Base-by-base conservation (phyloP, 1,140 invertebrate genomes). In the Gonioctena quinquepunctata region DNA sequence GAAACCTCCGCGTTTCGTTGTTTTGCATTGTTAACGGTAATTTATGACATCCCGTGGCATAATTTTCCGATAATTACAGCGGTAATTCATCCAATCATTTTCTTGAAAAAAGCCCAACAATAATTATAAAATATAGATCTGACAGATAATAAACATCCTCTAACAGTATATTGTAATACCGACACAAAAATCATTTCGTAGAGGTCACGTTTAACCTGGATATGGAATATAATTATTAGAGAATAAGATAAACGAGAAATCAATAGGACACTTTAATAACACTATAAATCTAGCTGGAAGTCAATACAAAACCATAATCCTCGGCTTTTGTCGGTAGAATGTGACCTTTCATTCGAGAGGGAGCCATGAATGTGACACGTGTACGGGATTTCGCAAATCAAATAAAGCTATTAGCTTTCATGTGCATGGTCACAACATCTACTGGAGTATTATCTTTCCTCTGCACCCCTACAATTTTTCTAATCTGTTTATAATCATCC, bases 41-140 rank as follows among this genome's bases (percentile, higher is more conserved):
- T 54, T 54, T 54, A 54, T 54, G 52, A 23, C 52, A 54, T 21
- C 52, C 52, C 52, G 52, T 54, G 52, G 52, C 52, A 54, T 54
- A 23, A 54, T 54, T 21, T 54, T 23, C 22, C 11, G 52, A 54
- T 54, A 54, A 54, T 54, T 21, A 54, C 52, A 54, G 18, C 22
- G 52, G 18, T 54, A 54, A 54, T 54, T 16, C 18, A 21, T 54
- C 52, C 18, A 54, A 19, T 54, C 18, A 54, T 54, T 21, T 54
- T 54, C 22, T 19, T 18, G 18, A 54, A 16, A 23, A 54, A 54
- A 18, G 4, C 52, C 18, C 52, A 54, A 8, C n/a, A 19, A 54
- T 54, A 21, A 54, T 21, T 54, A 54, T 54, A 54, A 54, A 54
- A 54, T 54, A 18, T 54, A 19, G 18, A 54, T 23, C 52, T 54